Conservation (phyloP, 1,140 invertebrate species). For the Micrasema longulum region DNA sequence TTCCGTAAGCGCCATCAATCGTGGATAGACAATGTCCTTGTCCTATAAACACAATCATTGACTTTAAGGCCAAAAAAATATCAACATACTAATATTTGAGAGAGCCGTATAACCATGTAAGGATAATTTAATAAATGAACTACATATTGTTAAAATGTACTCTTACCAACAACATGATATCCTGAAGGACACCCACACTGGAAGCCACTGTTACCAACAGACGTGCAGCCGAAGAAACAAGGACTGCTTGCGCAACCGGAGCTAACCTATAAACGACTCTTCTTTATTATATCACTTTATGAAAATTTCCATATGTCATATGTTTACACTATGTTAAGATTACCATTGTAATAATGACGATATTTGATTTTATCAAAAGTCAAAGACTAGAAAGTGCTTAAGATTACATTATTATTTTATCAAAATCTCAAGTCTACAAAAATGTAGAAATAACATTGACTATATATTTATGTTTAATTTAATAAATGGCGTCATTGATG, state of each 20-base stretch:
- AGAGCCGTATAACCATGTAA: not conserved
- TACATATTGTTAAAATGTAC: not conserved
- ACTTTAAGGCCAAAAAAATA: not conserved
- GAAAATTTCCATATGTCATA: too few species aligned
- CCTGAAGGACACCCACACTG: constrained; percentile 85
- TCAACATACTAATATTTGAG: not conserved
- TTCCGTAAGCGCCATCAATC: constrained; percentile 74
- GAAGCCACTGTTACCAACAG: constrained; percentile 72
- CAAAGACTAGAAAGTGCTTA: too few species aligned
- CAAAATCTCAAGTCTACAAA: too few species aligned
- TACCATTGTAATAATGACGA: too few species aligned
- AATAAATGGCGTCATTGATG: too few species aligned
- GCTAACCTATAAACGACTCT: constrained; percentile 68
- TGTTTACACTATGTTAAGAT: too few species aligned
- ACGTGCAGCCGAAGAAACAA: constrained; percentile 83
- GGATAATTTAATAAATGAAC: too few species aligned
- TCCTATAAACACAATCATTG: constrained; percentile 51
- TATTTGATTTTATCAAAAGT: too few species aligned
- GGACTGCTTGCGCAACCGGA: constrained; percentile 77
- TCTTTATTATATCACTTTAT: too few species aligned
- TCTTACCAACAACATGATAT: constrained; percentile 79
- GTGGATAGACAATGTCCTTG: constrained; percentile 86
- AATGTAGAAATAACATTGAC: too few species aligned
- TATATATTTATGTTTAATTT: too few species aligned
- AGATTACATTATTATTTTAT: too few species aligned